phyloP scores from a whole-genome alignment of 2,113 vertebrate species.

The Pterocles orientalis region DNA sequence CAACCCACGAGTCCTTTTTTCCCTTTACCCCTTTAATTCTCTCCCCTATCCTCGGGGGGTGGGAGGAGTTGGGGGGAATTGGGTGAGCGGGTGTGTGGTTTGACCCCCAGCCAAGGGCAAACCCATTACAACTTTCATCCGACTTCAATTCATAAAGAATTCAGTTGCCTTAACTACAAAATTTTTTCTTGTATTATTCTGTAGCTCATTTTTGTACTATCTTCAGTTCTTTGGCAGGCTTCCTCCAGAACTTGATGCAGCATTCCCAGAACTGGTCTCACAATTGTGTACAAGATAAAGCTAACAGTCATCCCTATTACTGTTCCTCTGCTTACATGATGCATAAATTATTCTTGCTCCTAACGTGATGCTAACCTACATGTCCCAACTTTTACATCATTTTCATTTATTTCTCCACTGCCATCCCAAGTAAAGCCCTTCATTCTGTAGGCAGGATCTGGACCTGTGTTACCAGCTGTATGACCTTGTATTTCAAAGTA shows the following conservation, averaged over 20 bases:
- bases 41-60: too few relatives aligned
- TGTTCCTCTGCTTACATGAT: not conserved
- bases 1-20: too few relatives aligned
- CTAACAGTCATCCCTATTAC: not conserved
- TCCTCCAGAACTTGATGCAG: not conserved
- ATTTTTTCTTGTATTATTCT: not conserved
- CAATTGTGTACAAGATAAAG: not conserved
- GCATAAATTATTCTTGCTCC: not conserved
- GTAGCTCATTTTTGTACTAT: not conserved
- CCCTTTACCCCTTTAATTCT: too few relatives aligned
- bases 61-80: too few relatives aligned
- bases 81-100: too few relatives aligned
- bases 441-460: not conserved
- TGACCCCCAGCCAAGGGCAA: too few relatives aligned
- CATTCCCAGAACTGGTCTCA: not conserved
- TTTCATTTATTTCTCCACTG: not conserved
- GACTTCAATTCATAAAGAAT: not conserved
- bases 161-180: not conserved
- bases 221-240: not conserved
- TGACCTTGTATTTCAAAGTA: not conserved
- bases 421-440: not conserved
- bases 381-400: not conserved
- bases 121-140: not conserved
- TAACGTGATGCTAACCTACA: accelerated
- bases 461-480: not conserved